Evolutionary conservation across 2,888 invertebrate species (phyloP).

Genomic region (Euzophera pinguis): DNA sequence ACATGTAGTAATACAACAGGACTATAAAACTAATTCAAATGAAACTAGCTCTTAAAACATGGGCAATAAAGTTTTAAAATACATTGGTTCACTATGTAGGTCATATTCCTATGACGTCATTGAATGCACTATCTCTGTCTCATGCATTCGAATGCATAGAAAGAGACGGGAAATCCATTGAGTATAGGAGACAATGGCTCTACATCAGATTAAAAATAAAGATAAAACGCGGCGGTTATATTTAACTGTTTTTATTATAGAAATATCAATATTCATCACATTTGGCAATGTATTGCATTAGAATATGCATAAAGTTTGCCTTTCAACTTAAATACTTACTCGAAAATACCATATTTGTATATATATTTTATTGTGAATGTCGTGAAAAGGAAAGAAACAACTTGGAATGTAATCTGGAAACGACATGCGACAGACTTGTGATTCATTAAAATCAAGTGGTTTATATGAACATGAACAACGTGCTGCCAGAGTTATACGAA

Average conservation of each 20-base stretch:
- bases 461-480: too few relatives aligned
- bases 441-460: too few relatives aligned
- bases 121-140: constrained; percentile 36
- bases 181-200: constrained; percentile 18
- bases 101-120: constrained; percentile 49
- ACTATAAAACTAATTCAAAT: background rate
- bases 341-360: too few relatives aligned
- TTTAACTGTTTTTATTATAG: background rate
- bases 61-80: constrained; percentile 8
- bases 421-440: too few relatives aligned
- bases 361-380: too few relatives aligned
- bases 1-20: background rate
- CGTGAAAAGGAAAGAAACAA: too few relatives aligned
- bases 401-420: too few relatives aligned
- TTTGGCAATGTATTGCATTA: too few relatives aligned
- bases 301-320: too few relatives aligned
- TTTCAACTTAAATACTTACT: too few relatives aligned
- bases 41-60: constrained; percentile 6
- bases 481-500: too few relatives aligned
- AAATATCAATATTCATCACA: too few relatives aligned
- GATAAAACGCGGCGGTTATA: background rate
- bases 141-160: constrained; percentile 14
- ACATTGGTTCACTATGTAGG: constrained; percentile 32
- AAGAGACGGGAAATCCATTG: constrained; percentile 45
- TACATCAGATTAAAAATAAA: background rate